Percentiles rank a stretch among this genome's conserved stretches.
Evolutionary conservation across 2,888 invertebrate genomes (phyloP).

Genomic region (Tryphoninae sp.): DNA sequence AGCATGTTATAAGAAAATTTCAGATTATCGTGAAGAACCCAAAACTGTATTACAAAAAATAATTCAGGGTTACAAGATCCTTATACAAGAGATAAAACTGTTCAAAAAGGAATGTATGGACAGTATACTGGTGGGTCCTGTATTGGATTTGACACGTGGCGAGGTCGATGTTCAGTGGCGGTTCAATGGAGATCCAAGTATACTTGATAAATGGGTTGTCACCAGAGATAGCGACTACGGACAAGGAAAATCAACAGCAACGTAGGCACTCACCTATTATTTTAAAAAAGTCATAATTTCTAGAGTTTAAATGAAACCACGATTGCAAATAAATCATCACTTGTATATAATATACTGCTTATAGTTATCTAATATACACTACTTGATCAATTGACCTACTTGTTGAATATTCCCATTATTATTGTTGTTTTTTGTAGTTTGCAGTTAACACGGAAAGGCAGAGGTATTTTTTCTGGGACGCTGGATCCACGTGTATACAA

Average conservation of each 20-base stretch:
- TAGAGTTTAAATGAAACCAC: too few relatives aligned
- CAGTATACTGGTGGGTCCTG: conserved; percentile 85
- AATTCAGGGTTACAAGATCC: conserved; percentile 85
- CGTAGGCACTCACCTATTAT: conserved; percentile 64
- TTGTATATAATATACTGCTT: too few relatives aligned
- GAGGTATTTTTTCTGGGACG: conserved; percentile 88
- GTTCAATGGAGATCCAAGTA: conserved; percentile 85
- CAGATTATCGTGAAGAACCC: conserved; percentile 65
- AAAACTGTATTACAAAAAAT: conserved; percentile 82
- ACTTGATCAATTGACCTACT: background rate
- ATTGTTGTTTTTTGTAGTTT: conserved; percentile 83
- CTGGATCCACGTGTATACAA: conserved; percentile 88
- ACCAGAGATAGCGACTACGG: conserved; percentile 91
- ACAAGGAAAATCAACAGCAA: conserved; percentile 84
- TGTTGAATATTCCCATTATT: conserved; percentile 16
- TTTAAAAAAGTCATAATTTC: background rate
- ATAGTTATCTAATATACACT: conserved; percentile 4
- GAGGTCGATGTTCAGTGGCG: conserved; percentile 90
- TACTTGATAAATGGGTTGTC: conserved; percentile 87
- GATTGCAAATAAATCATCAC: too few relatives aligned
- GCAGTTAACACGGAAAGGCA: conserved; percentile 86
- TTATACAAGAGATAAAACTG: conserved; percentile 86
- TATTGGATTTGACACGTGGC: conserved; percentile 83
- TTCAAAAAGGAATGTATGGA: conserved; percentile 87
- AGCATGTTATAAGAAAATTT: conserved; percentile 82